Evolutionary conservation across 92 coral and sea anemone genomes (phyloP), one percentile per base, ranked within the genome.

Genomic region (Zoanthus solanderi): DNA sequence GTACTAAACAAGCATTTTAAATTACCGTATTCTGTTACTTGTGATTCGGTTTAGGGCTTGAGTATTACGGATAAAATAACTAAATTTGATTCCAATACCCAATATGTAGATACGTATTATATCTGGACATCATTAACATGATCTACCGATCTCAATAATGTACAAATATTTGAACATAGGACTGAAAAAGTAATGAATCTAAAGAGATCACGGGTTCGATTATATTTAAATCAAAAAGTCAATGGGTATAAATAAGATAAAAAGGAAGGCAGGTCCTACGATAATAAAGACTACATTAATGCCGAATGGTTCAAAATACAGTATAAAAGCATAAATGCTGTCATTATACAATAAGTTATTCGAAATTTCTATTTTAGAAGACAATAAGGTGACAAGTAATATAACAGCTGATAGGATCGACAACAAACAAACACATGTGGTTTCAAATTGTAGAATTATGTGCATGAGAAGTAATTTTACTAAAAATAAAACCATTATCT

Each of bases 251-350:
- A 61, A 17, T 46, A 71, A 31, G 75, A 71, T 71, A 71, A 32
- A 9, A 71, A 71, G 5, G 48, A 16, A 0, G 48, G n/a, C 30
- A 71, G 75, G 29, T 11, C 52, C 17, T 2, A 84, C 69, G 52
- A 52, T 44, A 71, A 46, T 23, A 44, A 85, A 8, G 83, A 75
- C 13, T 83, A 83, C 48, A 85, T 85, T 17, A 60, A 85, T 75
- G 61, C 83, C 1, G 88, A 85, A 75, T 85, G 83, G 88, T 85
- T 85, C 16, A 85, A 85, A 85, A 9, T 75, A 85, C 88, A 75
- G 18, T 74, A 85, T 9, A 75, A 45, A 58, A 17, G 16, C 60
- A 85, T 75, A 85, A 75, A 75, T 6, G 11, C 1, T 85, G 88
- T 74, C 74, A 75, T 60, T 85, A 54, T 85, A 82, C 56, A 32